phyloP scores from a whole-genome alignment of 2,797 vertebrate species.

The Emydoidea blandingii region DNA sequence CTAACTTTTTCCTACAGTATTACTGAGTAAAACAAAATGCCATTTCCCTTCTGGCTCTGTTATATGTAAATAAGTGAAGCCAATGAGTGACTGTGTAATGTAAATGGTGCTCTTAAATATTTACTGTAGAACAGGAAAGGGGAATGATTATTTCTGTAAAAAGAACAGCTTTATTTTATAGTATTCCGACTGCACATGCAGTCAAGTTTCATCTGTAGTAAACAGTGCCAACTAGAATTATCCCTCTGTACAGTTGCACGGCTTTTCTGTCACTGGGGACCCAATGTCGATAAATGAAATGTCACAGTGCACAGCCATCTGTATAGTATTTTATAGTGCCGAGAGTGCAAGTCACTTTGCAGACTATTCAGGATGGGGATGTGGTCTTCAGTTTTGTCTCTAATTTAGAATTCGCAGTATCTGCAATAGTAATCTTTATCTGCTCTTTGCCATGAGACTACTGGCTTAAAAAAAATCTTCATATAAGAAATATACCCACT shows the following conservation, averaged over 20 bases:
- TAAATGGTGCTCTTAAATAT: background rate
- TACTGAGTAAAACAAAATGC: background rate
- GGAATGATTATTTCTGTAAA: background rate
- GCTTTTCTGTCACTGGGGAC: background rate
- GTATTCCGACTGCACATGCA: rapidly evolving
- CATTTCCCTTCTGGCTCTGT: background rate
- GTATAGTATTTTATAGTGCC: rapidly evolving
- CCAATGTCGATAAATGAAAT: background rate
- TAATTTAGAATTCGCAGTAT: background rate
- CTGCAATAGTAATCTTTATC: background rate
- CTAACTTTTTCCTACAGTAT: background rate
- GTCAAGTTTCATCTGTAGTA: background rate
- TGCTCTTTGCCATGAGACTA: background rate
- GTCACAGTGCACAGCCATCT: rapidly evolving
- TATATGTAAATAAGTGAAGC: rapidly evolving
- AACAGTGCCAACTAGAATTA: background rate
- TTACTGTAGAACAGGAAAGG: background rate
- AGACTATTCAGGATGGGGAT: background rate
- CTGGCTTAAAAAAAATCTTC: background rate
- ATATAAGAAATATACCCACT: background rate
- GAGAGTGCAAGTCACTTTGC: background rate
- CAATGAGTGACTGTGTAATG: background rate
- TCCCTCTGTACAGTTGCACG: rapidly evolving
- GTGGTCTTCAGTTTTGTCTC: background rate
- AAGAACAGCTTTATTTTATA: background rate